phyloP scores from a whole-genome alignment of 2,113 vertebrate genomes.

The Phylloscopus trochiloides region DNA sequence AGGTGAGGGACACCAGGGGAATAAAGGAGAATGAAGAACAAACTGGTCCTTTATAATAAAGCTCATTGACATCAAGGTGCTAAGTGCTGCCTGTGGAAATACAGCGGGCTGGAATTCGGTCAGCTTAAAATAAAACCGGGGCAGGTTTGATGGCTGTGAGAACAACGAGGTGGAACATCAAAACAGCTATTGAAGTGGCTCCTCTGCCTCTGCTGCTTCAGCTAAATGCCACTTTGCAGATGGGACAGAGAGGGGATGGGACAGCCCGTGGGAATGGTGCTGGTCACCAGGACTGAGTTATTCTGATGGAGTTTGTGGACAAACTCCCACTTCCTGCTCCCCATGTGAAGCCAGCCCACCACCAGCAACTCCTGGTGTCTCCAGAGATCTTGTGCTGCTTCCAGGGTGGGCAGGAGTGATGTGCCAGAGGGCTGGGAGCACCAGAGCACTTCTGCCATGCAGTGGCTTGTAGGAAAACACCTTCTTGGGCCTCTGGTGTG shows the following conservation, averaged over 20 bases:
- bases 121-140: conserved; percentile 15
- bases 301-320: not conserved
- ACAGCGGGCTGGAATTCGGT: not conserved
- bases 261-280: not conserved
- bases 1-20: not conserved
- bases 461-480: not conserved
- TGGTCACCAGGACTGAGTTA: not conserved
- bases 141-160: not conserved
- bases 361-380: not conserved
- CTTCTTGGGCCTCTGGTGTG: not conserved
- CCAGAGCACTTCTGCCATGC: not conserved
- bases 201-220: not conserved
- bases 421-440: not conserved
- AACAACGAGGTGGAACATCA: not conserved
- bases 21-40: not conserved
- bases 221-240: not conserved
- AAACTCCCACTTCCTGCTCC: not conserved
- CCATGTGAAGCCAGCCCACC: not conserved
- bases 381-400: not conserved
- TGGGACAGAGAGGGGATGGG: not conserved
- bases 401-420: not conserved
- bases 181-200: not conserved
- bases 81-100: not conserved
- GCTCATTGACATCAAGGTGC: not conserved
- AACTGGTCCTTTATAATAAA: not conserved